Base-by-base conservation (phyloP, 1,140 invertebrate species). In the Steinernema feltiae region DNA sequence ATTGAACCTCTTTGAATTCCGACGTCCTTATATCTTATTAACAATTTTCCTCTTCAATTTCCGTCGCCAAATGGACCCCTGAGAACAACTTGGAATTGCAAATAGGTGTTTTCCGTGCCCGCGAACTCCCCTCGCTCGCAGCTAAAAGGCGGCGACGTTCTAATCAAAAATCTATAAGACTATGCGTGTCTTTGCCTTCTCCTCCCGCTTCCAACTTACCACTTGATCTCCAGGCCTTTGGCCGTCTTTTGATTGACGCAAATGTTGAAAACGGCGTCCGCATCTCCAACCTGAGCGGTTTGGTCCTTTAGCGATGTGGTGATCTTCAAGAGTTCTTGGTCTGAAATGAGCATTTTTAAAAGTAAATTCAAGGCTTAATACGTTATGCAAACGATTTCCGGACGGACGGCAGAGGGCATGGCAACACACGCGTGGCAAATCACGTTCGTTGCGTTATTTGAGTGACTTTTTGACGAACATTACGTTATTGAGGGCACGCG, bases 121-220 rank as follows among this genome's bases (percentile, higher is more conserved):
- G n/a, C n/a, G n/a, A 41, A 41, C 35, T 41, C 35, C 35, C 35
- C 7, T n/a, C n/a, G n/a, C n/a, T n/a, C n/a, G 41, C 41, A 46
- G 7, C 53, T 21, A 63, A 63, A 63, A 63, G 24, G 53, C 53
- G 53, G 15, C 53, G 24, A 18, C 18, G 35, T 18, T 7, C 7
- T 41, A 63, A 63, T 63, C 53, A 63, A 63, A 63, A 63, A 63
- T 63, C 53, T 63, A 63, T 63, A 63, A 63, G 53, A 63, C 24
- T 7, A 63, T 63, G 24, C 7, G 24, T 63, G 53, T 63, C 53
- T 7, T 21, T 63, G 2, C 7, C n/a, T n/a, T 27, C 24, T 15
- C 53, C 2, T 3, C 53, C 7, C 18, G 7, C 35, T 41, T 41
- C 53, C 35, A 41, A 63, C 53, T 63, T 27, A 63, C 53, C 53